These are phyloP conservation scores for Pammene fasciana DNA, from an alignment of 2,888 invertebrate species.

Conservation along the genomic window DNA sequence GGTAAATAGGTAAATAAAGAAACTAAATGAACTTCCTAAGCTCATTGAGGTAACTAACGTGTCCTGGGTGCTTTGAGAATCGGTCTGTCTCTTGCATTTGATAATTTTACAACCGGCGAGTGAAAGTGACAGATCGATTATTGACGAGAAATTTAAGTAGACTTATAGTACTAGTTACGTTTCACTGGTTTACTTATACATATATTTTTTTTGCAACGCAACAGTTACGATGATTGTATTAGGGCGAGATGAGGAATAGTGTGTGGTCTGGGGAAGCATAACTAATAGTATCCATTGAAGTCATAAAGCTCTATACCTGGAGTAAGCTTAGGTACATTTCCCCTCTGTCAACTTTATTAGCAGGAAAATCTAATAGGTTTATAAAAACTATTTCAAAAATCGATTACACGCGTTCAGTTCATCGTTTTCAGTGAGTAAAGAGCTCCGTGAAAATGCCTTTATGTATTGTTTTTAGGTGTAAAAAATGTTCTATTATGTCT, in stretches of 20 bases:
- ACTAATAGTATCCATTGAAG: no score
- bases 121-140: slow-evolving; percentile 3
- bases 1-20: slow-evolving; percentile 66
- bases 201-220: slow-evolving; percentile 53
- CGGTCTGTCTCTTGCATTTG: slow-evolving; percentile 4
- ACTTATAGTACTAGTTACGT: slow-evolving; percentile 78
- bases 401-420: no score
- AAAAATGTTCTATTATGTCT: no score
- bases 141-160: slow-evolving; percentile 65
- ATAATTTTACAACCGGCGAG: background rate
- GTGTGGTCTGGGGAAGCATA: no score
- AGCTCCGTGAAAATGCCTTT: no score
- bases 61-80: slow-evolving; percentile 36
- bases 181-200: slow-evolving; percentile 74
- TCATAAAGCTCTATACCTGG: no score
- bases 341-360: no score
- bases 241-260: background rate
- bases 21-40: slow-evolving; percentile 78
- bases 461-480: no score
- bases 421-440: no score
- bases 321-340: no score
- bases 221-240: slow-evolving; percentile 46
- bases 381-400: no score
- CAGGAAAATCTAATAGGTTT: no score
- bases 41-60: slow-evolving; percentile 80